Evolutionary conservation across 2,888 invertebrate species (phyloP).

Genomic region (Esperia sulphurella): DNA sequence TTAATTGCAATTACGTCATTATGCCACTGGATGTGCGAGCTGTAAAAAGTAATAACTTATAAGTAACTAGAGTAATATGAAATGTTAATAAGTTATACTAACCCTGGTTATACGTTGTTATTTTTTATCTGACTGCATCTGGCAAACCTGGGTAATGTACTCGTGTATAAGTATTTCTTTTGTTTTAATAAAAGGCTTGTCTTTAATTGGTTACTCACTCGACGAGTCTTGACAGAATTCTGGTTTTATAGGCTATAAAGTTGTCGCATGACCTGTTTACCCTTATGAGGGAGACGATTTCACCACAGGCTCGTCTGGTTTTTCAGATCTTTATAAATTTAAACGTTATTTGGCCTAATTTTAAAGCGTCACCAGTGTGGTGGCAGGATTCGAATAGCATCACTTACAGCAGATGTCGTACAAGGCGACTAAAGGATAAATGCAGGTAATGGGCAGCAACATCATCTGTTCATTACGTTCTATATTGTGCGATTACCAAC

Average conservation of each 20-base stretch:
- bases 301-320: not conserved
- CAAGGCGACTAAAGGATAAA: not conserved
- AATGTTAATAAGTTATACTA: too few species aligned
- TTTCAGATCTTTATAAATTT: not conserved
- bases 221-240: not conserved
- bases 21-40: too few species aligned
- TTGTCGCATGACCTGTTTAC: not conserved
- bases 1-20: too few species aligned
- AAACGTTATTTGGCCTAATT: not conserved
- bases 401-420: not conserved
- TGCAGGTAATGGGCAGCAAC: too few species aligned
- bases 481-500: too few species aligned
- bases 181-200: not conserved
- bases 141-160: too few species aligned
- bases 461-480: too few species aligned
- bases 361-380: too few species aligned
- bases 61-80: too few species aligned
- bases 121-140: too few species aligned
- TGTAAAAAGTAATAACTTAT: too few species aligned
- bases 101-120: too few species aligned
- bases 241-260: not conserved
- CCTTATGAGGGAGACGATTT: slow-evolving; percentile 1
- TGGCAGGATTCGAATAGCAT: not conserved
- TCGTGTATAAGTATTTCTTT: not conserved
- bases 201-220: not conserved